Percentiles rank a stretch among this genome's conserved stretches.
Conservation (phyloP, 2,113 vertebrate genomes). For the Echinops telfairi region DNA sequence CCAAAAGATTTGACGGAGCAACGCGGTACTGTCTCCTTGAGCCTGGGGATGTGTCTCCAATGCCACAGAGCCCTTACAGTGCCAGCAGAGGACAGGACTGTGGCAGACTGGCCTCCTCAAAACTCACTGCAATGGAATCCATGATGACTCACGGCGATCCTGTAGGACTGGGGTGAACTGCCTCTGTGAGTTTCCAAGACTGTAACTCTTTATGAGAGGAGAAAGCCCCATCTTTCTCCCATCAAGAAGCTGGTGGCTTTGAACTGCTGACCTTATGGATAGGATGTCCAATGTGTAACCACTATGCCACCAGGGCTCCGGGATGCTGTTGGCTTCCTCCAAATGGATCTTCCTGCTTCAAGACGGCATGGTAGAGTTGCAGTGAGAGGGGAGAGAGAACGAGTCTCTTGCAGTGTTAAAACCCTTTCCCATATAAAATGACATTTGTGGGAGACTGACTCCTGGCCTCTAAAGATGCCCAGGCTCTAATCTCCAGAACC, state of each 20-base stretch:
- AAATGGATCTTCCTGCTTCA: not conserved
- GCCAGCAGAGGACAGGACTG: not conserved
- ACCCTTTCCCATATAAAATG: not conserved
- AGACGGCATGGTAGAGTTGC: not conserved
- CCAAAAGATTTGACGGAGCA: constrained; percentile 68
- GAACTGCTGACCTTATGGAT: too few species aligned
- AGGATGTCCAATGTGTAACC: too few species aligned
- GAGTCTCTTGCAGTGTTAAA: not conserved
- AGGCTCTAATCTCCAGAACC: rapidly evolving
- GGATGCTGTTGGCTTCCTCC: not conserved
- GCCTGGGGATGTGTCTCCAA: not conserved
- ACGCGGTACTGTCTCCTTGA: constrained; percentile 8
- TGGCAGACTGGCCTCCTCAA: not conserved
- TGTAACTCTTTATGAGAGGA: too few species aligned
- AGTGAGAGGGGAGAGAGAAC: not conserved
- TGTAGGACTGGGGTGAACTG: too few species aligned
- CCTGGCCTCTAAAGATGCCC: not conserved
- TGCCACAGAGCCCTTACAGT: not conserved
- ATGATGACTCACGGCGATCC: too few species aligned
- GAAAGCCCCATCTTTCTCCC: too few species aligned
- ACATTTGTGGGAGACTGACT: not conserved
- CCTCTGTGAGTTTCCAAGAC: too few species aligned
- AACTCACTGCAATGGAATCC: too few species aligned
- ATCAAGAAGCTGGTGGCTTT: too few species aligned
- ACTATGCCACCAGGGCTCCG: too few species aligned